Conservation (phyloP, 2,113 vertebrate species). For the Microtus richardsoni region DNA sequence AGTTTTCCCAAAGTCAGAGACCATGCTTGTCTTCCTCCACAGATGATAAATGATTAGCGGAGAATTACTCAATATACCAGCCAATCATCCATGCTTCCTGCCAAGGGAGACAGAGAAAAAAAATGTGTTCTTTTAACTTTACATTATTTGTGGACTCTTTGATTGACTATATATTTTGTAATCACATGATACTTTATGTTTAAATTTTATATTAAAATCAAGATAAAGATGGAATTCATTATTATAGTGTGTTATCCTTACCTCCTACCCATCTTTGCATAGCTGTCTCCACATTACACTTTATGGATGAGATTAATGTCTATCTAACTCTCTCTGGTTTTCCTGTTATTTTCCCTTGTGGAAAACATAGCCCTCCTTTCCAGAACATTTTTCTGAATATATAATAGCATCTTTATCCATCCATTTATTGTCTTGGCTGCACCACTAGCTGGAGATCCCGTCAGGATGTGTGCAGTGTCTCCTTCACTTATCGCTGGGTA, state of each 20-base stretch:
- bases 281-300: not conserved
- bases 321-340: not conserved
- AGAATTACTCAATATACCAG: conserved; percentile 30
- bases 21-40: not conserved
- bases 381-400: conserved; percentile 27
- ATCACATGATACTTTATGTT: conserved; percentile 3
- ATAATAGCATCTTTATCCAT: not conserved
- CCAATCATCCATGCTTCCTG: not conserved
- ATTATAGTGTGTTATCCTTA: not conserved
- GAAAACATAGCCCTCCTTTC: conserved; percentile 4
- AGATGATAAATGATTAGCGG: not conserved
- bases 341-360: not conserved
- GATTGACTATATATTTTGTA: conserved; percentile 30
- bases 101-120: not conserved
- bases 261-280: not conserved
- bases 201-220: conserved; percentile 51
- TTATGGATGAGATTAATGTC: not conserved
- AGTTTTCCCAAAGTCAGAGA: conserved; percentile 22
- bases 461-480: not conserved
- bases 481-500: not conserved
- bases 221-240: conserved; percentile 37
- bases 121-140: conserved; percentile 33
- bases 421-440: not conserved
- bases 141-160: not conserved
- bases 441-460: not conserved